phyloP scores from a whole-genome alignment of 2,888 invertebrate genomes.

The Galerucella nymphaeae region DNA sequence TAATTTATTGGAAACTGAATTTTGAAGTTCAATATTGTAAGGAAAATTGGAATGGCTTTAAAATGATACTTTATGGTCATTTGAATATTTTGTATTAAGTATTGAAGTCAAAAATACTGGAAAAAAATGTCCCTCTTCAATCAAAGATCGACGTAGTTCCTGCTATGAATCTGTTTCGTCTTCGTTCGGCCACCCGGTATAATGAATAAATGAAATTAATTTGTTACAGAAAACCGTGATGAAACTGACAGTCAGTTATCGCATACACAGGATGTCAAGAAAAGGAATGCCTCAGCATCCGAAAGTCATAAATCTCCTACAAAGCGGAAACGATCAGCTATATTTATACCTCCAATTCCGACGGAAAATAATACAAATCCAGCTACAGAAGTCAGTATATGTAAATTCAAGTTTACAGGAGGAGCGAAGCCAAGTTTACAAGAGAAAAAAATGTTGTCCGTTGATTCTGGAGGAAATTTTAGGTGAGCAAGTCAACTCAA shows the following conservation, averaged over 20 bases:
- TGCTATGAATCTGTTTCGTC: too few relatives aligned
- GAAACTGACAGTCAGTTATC: slow-evolving; percentile 65
- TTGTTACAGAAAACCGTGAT: slow-evolving; percentile 57
- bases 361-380: slow-evolving; percentile 80
- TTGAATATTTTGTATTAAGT: too few relatives aligned
- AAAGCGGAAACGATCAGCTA: slow-evolving; percentile 83
- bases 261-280: slow-evolving; percentile 43
- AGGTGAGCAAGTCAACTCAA: too few relatives aligned
- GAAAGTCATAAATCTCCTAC: slow-evolving; percentile 65
- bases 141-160: too few relatives aligned
- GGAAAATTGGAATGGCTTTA: too few relatives aligned
- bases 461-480: slow-evolving; percentile 90
- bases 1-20: too few relatives aligned
- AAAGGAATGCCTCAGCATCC: slow-evolving; percentile 61
- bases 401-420: slow-evolving; percentile 93
- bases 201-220: not conserved
- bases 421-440: slow-evolving; percentile 89
- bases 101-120: too few relatives aligned
- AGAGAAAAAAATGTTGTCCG: slow-evolving; percentile 92
- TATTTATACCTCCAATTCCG: slow-evolving; percentile 86
- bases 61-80: too few relatives aligned
- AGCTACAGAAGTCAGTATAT: slow-evolving; percentile 83
- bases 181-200: too few relatives aligned
- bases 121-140: too few relatives aligned
- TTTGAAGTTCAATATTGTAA: too few relatives aligned